phyloP scores from a whole-genome alignment of 2,113 vertebrate genomes.

The Suncus etruscus region DNA sequence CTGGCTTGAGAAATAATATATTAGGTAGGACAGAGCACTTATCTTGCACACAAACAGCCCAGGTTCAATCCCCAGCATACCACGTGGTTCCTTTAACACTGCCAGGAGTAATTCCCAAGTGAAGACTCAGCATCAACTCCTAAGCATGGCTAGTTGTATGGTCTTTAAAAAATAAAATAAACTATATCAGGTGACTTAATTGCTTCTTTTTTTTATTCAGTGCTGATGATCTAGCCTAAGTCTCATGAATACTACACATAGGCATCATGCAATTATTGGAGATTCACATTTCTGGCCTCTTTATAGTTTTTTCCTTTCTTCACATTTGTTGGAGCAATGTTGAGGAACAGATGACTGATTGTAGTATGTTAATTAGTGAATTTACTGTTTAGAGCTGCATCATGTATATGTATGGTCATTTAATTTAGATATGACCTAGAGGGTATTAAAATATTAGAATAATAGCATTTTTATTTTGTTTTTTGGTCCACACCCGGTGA shows the following conservation, averaged over 20 bases:
- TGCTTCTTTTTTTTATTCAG: neutral
- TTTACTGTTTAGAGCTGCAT: neutral
- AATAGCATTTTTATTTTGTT: neutral
- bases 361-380: neutral
- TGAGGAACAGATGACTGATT: neutral
- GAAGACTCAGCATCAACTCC: too few relatives aligned
- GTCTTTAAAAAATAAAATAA: too few relatives aligned
- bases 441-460: neutral
- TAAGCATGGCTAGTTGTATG: too few relatives aligned
- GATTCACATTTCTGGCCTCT: neutral
- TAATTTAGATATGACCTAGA: neutral
- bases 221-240: too few relatives aligned
- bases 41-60: too few relatives aligned
- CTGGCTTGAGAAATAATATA: too few relatives aligned
- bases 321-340: neutral
- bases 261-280: neutral
- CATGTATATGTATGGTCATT: neutral
- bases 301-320: neutral
- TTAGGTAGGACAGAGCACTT: too few relatives aligned
- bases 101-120: too few relatives aligned
- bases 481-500: too few relatives aligned
- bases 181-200: neutral
- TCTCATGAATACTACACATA: neutral
- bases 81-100: too few relatives aligned
- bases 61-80: too few relatives aligned